Percentiles rank a stretch among this genome's conserved stretches.
These are phyloP conservation scores for Venturia canescens DNA, from an alignment of 1,140 invertebrate genomes.

Conservation along the genomic window DNA sequence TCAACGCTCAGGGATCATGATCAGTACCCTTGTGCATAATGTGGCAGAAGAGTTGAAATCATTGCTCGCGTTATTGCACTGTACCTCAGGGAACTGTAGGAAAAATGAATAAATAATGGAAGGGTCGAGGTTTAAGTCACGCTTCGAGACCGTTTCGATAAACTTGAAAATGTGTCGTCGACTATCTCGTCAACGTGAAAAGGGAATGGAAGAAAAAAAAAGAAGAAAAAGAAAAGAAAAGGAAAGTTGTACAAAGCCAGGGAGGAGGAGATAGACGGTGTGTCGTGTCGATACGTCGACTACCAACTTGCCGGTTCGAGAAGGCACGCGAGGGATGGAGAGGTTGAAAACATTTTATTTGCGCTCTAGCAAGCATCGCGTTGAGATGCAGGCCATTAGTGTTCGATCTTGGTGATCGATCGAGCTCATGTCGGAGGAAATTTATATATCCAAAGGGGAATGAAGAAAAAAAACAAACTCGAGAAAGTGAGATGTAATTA, in stretches of 20 bases:
- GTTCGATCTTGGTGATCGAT: slow-evolving; percentile 10
- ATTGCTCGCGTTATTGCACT: neutral
- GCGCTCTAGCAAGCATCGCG: neutral
- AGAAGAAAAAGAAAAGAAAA: neutral
- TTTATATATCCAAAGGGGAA: neutral
- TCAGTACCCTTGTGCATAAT: neutral
- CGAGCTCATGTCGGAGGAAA: neutral
- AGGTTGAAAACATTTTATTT: neutral
- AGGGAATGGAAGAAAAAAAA: neutral
- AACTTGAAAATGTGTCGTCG: neutral
- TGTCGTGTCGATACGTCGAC: slow-evolving; percentile 5
- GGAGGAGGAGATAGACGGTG: neutral
- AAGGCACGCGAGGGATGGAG: neutral
- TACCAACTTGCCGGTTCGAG: neutral
- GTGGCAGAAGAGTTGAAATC: neutral
- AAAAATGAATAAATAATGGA: neutral
- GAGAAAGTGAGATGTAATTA: too few species aligned
- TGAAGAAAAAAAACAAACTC: too few species aligned
- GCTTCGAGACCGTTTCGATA: neutral
- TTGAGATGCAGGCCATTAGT: neutral
- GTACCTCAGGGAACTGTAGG: too few species aligned
- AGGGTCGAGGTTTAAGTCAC: neutral
- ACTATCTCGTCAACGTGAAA: neutral
- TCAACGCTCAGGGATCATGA: neutral
- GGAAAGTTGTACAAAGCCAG: neutral